Base-by-base conservation (phyloP, 2,797 vertebrate genomes). In the Myotis myotis region DNA sequence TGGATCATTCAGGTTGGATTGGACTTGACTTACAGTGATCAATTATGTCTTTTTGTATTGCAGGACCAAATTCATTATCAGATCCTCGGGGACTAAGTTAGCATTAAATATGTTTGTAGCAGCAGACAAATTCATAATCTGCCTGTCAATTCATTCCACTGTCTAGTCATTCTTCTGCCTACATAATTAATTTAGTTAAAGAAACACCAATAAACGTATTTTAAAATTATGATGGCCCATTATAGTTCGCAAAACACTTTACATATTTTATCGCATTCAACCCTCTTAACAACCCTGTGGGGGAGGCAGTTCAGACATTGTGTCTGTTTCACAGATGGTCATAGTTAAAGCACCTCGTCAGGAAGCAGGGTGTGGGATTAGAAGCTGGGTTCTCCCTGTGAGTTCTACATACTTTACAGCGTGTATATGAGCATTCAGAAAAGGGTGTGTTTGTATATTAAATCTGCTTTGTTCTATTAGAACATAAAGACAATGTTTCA, bases 11-110 rank as follows among this genome's bases (percentile, higher is more conserved):
- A 82, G 64, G 33, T 74, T 92, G 93, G 88, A 96, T 91, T 90
- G 85, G 80, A 89, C 79, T 96, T 96, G 92, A 94, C 92, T 93
- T 85, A 84, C 3, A 41, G 87, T 94, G 94, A 97, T 97, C 96
- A 96, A 95, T 97, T 94, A 87, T 49, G 71, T 72, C 92, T 95
- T 87, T 96, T 95, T 91, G 82, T 91, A 95, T 93, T 93, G 94
- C 30, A 87, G 87, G 95, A 92, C 91, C 93, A 93, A 93, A 96
- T 97, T 96, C 80, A 95, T 96, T 96, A 91, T 89, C 72, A 81
- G 79, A 71, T 87, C 95, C 95, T 94, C 64, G 22, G 95, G 62
- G 95, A 95, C 41, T 60, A 81, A 55, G 76, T 82, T 53, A 89
- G 36, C 93, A 95, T 96, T 94, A 95, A 95, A 80, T 95, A 92